phyloP scores from a whole-genome alignment of 2,888 invertebrate genomes.

The Apoda limacodes region DNA sequence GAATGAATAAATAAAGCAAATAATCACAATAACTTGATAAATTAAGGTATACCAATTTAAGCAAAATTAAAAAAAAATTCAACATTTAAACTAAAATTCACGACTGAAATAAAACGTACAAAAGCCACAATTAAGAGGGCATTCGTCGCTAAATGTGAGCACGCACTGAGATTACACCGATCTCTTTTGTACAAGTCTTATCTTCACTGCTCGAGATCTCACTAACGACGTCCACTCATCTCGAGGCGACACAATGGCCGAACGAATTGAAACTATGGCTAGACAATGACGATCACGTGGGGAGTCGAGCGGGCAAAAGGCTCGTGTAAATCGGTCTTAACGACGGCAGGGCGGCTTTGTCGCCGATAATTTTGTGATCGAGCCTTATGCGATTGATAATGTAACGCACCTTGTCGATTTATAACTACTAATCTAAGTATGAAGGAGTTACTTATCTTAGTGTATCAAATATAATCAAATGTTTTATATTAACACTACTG shows the following conservation, averaged over 20 bases:
- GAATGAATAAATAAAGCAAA: too few relatives aligned
- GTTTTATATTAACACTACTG: too few relatives aligned
- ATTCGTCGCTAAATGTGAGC: slow-evolving; percentile 34
- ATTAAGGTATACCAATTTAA: too few relatives aligned
- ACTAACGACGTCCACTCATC: slow-evolving; percentile 65
- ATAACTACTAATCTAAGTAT: too few relatives aligned
- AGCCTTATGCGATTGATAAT: too few relatives aligned
- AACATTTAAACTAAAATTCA: too few relatives aligned
- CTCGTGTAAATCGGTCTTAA: slow-evolving; percentile 42
- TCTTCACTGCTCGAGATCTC: slow-evolving; percentile 43
- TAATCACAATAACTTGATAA: too few relatives aligned
- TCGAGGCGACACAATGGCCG: slow-evolving; percentile 48
- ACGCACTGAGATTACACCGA: slow-evolving; percentile 46
- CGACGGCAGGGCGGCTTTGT: slow-evolving; percentile 31
- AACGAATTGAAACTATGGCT: slow-evolving; percentile 59
- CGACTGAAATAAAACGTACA: slow-evolving; percentile 12
- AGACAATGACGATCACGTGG: slow-evolving; percentile 51
- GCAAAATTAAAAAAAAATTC: too few relatives aligned
- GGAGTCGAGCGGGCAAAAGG: slow-evolving; percentile 32
- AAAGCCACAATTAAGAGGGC: slow-evolving; percentile 22
- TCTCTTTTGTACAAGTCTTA: slow-evolving; percentile 58
- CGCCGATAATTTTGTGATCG: slow-evolving; percentile 22
- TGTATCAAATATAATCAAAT: too few relatives aligned
- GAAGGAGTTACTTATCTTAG: too few relatives aligned
- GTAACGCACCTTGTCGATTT: too few relatives aligned